A percentile compares a stretch with the other conserved stretches of the same genome.
These are phyloP conservation scores for Chelidonichthys spinosus DNA, from an alignment of 2,797 vertebrate genomes.

Conservation along the genomic window DNA sequence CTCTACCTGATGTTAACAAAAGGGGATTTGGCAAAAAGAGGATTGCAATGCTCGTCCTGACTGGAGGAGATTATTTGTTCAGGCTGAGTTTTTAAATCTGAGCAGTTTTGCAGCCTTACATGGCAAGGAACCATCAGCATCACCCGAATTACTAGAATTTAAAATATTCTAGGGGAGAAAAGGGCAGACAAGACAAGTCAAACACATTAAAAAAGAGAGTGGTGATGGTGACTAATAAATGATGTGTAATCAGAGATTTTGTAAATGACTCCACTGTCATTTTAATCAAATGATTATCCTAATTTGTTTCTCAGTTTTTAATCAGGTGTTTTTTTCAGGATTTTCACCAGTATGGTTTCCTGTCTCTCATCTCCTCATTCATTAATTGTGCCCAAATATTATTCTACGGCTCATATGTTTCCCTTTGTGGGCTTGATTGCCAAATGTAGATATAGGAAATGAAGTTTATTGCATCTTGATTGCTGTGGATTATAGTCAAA, in stretches of 20 bases:
- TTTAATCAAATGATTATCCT: not conserved
- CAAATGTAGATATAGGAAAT: not conserved
- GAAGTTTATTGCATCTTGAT: not conserved
- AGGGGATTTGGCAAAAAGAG: conserved; percentile 57
- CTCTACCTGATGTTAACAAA: conserved; percentile 45
- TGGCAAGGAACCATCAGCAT: not conserved
- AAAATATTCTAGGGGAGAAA: not conserved
- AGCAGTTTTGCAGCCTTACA: conserved; percentile 31
- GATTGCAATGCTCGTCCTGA: conserved; percentile 48
- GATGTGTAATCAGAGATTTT: too few relatives aligned
- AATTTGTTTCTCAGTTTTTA: not conserved
- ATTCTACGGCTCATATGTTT: not conserved
- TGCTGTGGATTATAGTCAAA: not conserved
- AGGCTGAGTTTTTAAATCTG: conserved; percentile 34
- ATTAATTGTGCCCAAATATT: not conserved
- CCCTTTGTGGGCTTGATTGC: not conserved
- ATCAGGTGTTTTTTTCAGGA: not conserved
- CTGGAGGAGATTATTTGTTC: conserved; percentile 49
- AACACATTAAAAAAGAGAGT: not conserved
- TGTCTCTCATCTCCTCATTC: not conserved
- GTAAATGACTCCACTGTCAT: not conserved
- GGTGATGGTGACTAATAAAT: too few relatives aligned
- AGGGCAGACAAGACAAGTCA: not conserved
- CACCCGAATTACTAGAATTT: not conserved
- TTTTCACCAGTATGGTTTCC: not conserved